Conservation (phyloP, 2,888 invertebrate genomes). For the Chrysolina haemoptera region DNA sequence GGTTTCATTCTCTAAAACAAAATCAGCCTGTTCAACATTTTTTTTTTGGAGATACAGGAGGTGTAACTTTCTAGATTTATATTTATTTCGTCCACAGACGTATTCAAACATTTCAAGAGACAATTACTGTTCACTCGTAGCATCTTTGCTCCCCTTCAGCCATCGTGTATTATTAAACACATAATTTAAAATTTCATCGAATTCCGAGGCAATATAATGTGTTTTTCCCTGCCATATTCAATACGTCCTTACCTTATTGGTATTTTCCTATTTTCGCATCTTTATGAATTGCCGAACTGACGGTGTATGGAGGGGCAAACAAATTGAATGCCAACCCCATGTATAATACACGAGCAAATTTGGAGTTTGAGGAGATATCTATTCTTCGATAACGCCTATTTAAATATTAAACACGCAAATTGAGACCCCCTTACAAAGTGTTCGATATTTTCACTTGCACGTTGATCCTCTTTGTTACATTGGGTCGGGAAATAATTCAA, state of each 20-base stretch:
- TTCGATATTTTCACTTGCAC: conserved; percentile 32
- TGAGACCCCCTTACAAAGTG: conserved; percentile 46
- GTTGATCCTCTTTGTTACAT: background rate
- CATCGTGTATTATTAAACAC: conserved; percentile 56
- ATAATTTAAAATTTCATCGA: conserved; percentile 59
- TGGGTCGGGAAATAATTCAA: background rate
- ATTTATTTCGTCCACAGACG: background rate
- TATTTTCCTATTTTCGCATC: conserved; percentile 63
- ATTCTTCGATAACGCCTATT: conserved; percentile 59
- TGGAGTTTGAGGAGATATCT: conserved; percentile 56
- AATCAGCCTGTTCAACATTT: too few relatives aligned
- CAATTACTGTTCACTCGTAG: conserved; percentile 25
- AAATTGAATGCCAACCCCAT: conserved; percentile 59
- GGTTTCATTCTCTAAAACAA: too few relatives aligned
- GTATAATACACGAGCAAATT: conserved; percentile 59
- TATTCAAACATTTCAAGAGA: conserved; percentile 21
- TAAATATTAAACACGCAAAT: conserved; percentile 61
- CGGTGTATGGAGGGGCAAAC: conserved; percentile 40
- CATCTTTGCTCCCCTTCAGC: conserved; percentile 30
- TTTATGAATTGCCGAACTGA: conserved; percentile 56
- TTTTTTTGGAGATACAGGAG: too few relatives aligned
- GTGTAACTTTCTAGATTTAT: background rate
- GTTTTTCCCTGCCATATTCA: conserved; percentile 54
- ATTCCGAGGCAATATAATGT: conserved; percentile 53
- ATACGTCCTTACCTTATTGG: conserved; percentile 60